Evolutionary conservation across 37 sponge, comb jelly and placozoan genomes (phyloP).

Genomic region (Petrosia ficiformis): DNA sequence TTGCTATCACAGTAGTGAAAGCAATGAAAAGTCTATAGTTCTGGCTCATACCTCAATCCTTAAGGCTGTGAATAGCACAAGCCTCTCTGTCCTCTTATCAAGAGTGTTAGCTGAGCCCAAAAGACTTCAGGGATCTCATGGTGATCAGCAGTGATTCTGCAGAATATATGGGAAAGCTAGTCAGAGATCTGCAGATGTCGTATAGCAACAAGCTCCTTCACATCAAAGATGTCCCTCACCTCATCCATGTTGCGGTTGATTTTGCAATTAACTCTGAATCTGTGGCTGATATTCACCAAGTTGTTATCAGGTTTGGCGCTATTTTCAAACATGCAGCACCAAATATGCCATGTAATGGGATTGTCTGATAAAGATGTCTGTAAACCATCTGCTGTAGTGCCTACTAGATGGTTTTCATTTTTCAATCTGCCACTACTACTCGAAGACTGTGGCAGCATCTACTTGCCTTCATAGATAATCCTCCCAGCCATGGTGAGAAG

Average conservation of each 20-base stretch:
- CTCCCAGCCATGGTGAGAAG: neutral
- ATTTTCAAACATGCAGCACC: neutral
- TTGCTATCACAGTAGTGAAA: neutral
- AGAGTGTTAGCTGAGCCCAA: neutral
- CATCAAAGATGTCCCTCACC: neutral
- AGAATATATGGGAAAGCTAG: neutral
- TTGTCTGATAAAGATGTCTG: neutral
- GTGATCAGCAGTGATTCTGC: constrained; percentile 1
- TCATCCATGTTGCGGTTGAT: neutral
- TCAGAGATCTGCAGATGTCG: neutral
- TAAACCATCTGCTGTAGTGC: neutral
- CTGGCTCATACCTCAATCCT: neutral
- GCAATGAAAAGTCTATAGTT: neutral
- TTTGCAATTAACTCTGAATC: neutral
- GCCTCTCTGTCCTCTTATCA: no score
- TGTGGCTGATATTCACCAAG: neutral
- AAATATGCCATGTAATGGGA: neutral
- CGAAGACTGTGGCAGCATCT: neutral
- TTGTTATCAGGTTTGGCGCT: neutral
- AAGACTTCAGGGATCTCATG: neutral
- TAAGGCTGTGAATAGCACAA: neutral
- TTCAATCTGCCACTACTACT: neutral
- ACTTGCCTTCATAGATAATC: neutral
- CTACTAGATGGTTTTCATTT: neutral
- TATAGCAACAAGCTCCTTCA: neutral